Conservation (phyloP, 2,888 invertebrate species). For the Rhabditoides inermis region DNA sequence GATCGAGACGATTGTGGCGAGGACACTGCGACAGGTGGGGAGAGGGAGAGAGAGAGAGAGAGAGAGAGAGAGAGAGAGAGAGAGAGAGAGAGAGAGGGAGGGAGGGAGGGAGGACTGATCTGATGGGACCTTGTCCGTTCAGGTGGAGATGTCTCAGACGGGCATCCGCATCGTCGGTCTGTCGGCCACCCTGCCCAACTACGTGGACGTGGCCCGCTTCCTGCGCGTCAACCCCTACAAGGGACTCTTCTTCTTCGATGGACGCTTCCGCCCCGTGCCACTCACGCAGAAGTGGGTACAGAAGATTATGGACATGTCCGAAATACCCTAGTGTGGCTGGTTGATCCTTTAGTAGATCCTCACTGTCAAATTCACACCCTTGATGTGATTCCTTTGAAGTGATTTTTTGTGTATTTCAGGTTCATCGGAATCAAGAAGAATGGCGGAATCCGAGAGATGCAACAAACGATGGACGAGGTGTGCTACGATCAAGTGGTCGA, state of each 20-base stretch:
- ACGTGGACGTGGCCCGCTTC: conserved; percentile 87
- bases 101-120: no score
- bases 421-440: conserved; percentile 40
- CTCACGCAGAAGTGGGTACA: conserved; percentile 33
- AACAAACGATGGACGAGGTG: conserved; percentile 30
- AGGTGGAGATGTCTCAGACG: conserved; percentile 59
- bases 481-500: conserved; percentile 84
- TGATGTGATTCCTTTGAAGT: not conserved
- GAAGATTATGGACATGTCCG: conserved; percentile 62
- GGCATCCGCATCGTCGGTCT: conserved; percentile 82
- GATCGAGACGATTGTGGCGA: conserved; percentile 88
- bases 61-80: no score
- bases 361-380: not conserved
- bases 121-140: conserved; percentile 1
- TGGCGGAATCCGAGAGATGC: conserved; percentile 19
- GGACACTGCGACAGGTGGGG: conserved; percentile 76
- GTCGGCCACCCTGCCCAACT: conserved; percentile 91
- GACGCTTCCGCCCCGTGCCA: conserved; percentile 79
- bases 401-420: conserved; percentile 17
- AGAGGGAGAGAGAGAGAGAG: no score
- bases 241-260: conserved; percentile 61
- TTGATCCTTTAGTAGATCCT: not conserved
- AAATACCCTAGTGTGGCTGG: not conserved
- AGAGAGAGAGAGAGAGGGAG: no score
- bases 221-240: conserved; percentile 78